phyloP scores from a whole-genome alignment of 2,113 vertebrate species.

The Litocranius walleri region DNA sequence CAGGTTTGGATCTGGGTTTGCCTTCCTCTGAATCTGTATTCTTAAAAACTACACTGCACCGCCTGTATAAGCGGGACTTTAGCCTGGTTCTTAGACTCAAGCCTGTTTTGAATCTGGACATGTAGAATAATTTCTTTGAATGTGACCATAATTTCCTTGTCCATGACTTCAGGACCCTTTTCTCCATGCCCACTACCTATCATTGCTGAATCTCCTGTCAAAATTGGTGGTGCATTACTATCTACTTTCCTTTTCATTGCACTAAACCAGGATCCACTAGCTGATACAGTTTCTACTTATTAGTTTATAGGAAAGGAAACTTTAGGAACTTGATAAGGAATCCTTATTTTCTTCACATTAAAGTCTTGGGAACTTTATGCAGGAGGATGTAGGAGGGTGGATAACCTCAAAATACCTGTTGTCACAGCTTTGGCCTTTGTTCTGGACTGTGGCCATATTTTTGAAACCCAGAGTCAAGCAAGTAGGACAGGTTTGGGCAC shows the following conservation, averaged over 20 bases:
- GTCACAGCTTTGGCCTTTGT: not conserved
- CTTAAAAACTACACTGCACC: not conserved
- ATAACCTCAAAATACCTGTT: not conserved
- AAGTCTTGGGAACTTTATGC: not conserved
- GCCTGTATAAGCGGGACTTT: not conserved
- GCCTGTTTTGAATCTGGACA: not conserved
- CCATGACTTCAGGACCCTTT: not conserved
- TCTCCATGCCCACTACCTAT: not conserved
- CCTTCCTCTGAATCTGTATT: not conserved
- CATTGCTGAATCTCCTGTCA: not conserved
- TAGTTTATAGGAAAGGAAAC: not conserved
- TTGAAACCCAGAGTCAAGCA: slow-evolving; percentile 23
- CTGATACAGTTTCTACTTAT: not conserved
- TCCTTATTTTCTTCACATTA: not conserved
- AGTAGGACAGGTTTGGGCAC: slow-evolving; percentile 49
- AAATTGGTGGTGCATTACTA: not conserved
- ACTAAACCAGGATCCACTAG: not conserved
- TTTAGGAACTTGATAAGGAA: not conserved
- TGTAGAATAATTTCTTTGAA: not conserved
- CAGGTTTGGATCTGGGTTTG: not conserved
- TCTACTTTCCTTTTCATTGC: not conserved
- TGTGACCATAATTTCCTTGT: not conserved
- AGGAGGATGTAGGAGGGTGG: not conserved
- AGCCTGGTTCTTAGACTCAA: not conserved
- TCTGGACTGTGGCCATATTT: slow-evolving; percentile 1